Conservation (phyloP, 1,140 invertebrate genomes). For the Choristoneura fumiferana region DNA sequence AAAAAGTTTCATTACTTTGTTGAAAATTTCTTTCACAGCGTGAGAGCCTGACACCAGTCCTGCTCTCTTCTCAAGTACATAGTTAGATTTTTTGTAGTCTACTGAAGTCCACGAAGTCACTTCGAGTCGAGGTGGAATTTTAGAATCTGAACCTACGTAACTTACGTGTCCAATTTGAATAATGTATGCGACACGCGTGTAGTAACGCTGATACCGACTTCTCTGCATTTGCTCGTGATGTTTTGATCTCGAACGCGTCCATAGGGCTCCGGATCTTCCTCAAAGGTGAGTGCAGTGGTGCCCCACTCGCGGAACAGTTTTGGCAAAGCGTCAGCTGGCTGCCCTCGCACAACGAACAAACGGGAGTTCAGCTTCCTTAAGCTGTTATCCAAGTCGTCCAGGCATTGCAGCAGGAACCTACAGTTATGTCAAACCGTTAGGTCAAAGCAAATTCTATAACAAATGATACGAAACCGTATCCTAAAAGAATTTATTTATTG, state of each 20-base stretch:
- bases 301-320: slow-evolving; percentile 94
- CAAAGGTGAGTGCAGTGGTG: slow-evolving; percentile 90
- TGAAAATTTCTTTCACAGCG: too few species aligned
- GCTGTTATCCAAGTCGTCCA: slow-evolving; percentile 92
- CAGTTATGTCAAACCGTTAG: slow-evolving; percentile 35
- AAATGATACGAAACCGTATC: too few species aligned
- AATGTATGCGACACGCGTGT: slow-evolving; percentile 90
- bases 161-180: slow-evolving; percentile 90
- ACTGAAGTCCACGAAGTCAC: too few species aligned
- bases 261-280: slow-evolving; percentile 94
- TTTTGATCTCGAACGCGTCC: slow-evolving; percentile 91
- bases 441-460: neutral
- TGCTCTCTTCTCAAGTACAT: too few species aligned
- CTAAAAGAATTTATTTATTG: too few species aligned
- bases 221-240: slow-evolving; percentile 88
- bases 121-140: too few species aligned
- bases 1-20: too few species aligned
- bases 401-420: slow-evolving; percentile 92
- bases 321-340: slow-evolving; percentile 91
- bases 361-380: slow-evolving; percentile 90
- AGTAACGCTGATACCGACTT: slow-evolving; percentile 88
- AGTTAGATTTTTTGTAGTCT: too few species aligned
- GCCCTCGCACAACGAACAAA: slow-evolving; percentile 92
- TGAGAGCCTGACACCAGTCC: too few species aligned
- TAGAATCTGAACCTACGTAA: slow-evolving; percentile 16